phyloP scores from a whole-genome alignment of 1,140 invertebrate species.

The Plectrocnemia conspersa region DNA sequence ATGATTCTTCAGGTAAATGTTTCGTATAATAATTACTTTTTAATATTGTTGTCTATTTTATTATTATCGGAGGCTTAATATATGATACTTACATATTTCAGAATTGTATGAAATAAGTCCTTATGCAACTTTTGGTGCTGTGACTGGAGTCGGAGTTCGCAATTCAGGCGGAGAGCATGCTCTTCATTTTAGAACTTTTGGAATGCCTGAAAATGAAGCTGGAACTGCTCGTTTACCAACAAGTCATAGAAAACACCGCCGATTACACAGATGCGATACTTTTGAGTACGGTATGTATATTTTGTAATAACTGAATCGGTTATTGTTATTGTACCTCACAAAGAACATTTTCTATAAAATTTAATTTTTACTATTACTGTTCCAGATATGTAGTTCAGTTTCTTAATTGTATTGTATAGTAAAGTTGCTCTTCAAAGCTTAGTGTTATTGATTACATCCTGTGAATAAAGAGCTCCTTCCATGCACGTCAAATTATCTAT shows the following conservation, averaged over 20 bases:
- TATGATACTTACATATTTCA: constrained; percentile 37
- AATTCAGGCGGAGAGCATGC: constrained; percentile 64
- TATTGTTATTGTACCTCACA: no score
- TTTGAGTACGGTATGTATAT: constrained; percentile 47
- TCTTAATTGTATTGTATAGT: no score
- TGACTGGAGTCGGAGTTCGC: constrained; percentile 56
- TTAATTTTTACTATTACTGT: no score
- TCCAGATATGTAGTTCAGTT: no score
- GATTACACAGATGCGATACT: constrained; percentile 42
- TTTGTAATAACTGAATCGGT: no score
- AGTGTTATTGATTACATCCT: no score
- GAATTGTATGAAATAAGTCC: constrained; percentile 73
- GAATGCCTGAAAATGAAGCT: constrained; percentile 67
- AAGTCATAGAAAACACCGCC: constrained; percentile 29
- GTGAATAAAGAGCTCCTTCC: no score
- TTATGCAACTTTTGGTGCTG: constrained; percentile 68
- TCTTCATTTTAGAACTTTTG: constrained; percentile 77
- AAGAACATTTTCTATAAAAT: no score
- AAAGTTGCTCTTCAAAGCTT: no score
- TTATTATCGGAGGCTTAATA: no score
- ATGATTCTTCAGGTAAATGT: constrained; percentile 48
- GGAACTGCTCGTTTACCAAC: constrained; percentile 42
- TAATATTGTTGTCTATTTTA: not conserved
- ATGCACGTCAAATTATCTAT: no score
- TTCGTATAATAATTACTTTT: not conserved